phyloP scores from a whole-genome alignment of 1,140 invertebrate species.

The Cataglyphis hispanica region DNA sequence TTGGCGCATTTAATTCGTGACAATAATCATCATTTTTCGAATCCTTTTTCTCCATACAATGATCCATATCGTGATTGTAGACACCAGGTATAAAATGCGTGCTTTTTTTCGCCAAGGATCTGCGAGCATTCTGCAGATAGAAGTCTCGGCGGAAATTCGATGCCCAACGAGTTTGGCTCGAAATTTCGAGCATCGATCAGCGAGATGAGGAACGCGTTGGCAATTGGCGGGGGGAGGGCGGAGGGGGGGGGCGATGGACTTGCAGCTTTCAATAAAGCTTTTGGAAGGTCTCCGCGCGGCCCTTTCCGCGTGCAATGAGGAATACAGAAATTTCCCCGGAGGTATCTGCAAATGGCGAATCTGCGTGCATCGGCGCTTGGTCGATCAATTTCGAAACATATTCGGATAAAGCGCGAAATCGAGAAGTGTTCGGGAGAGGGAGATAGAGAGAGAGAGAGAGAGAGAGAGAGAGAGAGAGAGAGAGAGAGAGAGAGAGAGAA shows the following conservation, averaged over 20 bases:
- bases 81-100: neutral
- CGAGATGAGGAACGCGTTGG: conserved; percentile 35
- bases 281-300: neutral
- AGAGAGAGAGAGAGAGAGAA: too few relatives aligned
- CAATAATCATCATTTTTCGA: neutral
- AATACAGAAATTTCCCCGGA: conserved; percentile 73
- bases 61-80: conserved; percentile 1
- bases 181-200: conserved; percentile 53
- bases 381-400: conserved; percentile 57
- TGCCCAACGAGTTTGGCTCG: conserved; percentile 25
- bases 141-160: conserved; percentile 7
- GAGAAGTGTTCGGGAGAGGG: neutral
- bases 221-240: neutral
- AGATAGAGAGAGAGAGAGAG: too few relatives aligned
- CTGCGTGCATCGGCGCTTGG: conserved; percentile 32
- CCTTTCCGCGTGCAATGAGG: conserved; percentile 54
- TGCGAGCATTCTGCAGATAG: neutral
- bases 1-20: neutral
- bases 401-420: conserved; percentile 57
- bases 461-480: too few relatives aligned
- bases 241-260: neutral
- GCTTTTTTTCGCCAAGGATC: neutral
- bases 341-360: conserved; percentile 38
- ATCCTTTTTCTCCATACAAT: neutral
- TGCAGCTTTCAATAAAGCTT: conserved; percentile 65